Base-by-base conservation (phyloP, 2,888 invertebrate genomes). In the Adelognathus sp. region DNA sequence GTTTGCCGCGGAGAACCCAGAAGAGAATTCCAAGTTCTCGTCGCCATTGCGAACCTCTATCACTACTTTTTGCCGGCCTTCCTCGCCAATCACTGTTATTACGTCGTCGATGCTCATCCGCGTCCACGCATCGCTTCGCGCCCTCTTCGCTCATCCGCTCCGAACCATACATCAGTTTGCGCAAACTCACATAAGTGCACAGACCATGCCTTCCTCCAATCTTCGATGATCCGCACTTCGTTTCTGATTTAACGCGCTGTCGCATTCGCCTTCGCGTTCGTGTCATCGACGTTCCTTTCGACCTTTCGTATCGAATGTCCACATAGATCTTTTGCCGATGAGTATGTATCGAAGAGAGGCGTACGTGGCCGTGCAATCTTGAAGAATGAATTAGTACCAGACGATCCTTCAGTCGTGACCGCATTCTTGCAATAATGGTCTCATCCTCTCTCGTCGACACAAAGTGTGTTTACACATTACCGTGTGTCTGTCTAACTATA, bases 21-120 rank as follows among this genome's bases (percentile, higher is more conserved):
- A 61, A 72, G 69, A 76, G 64, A 71, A 69, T 56, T 63, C 66
- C n/a, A n/a, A n/a, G n/a, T n/a, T n/a, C 61, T 73, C 71, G 72
- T 73, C 76, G 64, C 39, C 80, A 64, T 75, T 66, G 72, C 77
- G 36, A 9, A 50, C 21, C 33, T 64, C 79, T 79, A n/a, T n/a
- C 82, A 82, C 82, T 84, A 86, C 86, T 88, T 86, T 84, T n/a
- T 83, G 85, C 84, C 74, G 81, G 79, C 83, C 83, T 83, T 82
- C 81, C 74, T 60, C 76, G 76, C 76, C 82, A 83, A 89, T 88
- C 86, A 88, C 88, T 84, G 87, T 89, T 86, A 88, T 88, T 88
- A 88, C 82, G 84, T 85, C 81, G 84, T 86, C 83, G 86, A 85
- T 86, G 84, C 82, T 81, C 83, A 82, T 83, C 83, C 82, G 83